phyloP scores from a whole-genome alignment of 2,113 vertebrate species.

The Ammodytes marinus region DNA sequence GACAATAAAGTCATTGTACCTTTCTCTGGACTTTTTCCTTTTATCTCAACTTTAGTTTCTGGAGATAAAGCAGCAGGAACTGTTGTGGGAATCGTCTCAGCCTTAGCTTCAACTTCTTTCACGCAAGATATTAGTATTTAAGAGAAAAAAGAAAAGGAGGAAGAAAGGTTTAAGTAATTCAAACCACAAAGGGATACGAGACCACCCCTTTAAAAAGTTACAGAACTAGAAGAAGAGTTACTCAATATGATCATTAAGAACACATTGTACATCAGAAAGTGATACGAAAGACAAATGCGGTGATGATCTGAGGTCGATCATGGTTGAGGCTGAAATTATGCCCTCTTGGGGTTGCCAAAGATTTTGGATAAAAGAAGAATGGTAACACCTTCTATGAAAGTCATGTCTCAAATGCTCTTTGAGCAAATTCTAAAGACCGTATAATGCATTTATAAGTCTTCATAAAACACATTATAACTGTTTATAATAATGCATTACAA shows the following conservation, averaged over 20 bases:
- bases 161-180: background rate
- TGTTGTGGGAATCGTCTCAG: constrained; percentile 8
- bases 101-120: constrained; percentile 62
- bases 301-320: background rate
- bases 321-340: constrained; percentile 9
- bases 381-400: too few species aligned
- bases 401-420: too few species aligned
- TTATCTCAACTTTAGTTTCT: constrained; percentile 24
- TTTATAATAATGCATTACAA: too few species aligned
- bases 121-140: constrained; percentile 20
- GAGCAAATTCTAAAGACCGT: too few species aligned
- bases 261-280: background rate
- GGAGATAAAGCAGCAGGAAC: constrained; percentile 1
- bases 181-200: constrained; percentile 9
- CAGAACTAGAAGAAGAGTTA: background rate
- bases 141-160: constrained; percentile 2
- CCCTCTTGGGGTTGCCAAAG: background rate
- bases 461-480: too few species aligned
- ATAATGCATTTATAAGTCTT: too few species aligned
- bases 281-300: background rate
- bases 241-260: background rate
- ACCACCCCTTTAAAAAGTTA: background rate
- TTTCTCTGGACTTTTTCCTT: constrained; percentile 44
- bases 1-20: constrained; percentile 58
- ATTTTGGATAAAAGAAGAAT: background rate